phyloP scores from a whole-genome alignment of 2,888 invertebrate genomes.

The Eupsilia transversa region DNA sequence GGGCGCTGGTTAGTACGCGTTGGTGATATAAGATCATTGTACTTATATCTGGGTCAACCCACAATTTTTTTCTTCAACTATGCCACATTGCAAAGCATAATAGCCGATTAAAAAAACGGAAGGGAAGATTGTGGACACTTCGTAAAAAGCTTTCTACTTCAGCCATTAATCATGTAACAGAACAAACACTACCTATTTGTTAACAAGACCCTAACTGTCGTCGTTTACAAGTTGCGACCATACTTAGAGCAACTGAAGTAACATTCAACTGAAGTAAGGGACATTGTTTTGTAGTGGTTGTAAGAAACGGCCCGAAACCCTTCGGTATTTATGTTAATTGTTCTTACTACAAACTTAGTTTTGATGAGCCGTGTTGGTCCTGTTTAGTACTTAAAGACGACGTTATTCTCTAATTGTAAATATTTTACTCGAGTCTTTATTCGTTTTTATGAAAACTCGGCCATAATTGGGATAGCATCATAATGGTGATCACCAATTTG shows the following conservation, averaged over 20 bases:
- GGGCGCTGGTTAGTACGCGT: not conserved
- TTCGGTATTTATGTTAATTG: slow-evolving; percentile 51
- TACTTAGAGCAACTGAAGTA: slow-evolving; percentile 33
- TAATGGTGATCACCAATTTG: not conserved
- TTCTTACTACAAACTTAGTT: slow-evolving; percentile 45
- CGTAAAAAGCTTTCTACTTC: not conserved
- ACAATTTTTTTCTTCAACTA: not conserved
- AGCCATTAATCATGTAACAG: slow-evolving; percentile 26
- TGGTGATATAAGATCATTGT: not conserved
- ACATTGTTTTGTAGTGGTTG: slow-evolving; percentile 55
- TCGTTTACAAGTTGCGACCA: slow-evolving; percentile 37
- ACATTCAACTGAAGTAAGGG: slow-evolving; percentile 32
- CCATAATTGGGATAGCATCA: not conserved
- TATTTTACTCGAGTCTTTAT: slow-evolving; percentile 7
- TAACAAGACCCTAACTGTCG: slow-evolving; percentile 32
- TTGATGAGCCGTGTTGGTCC: slow-evolving; percentile 28
- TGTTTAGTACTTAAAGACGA: slow-evolving; percentile 1
- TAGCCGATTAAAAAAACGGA: not conserved
- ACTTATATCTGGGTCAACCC: not conserved
- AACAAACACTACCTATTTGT: slow-evolving; percentile 16
- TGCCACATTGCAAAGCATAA: not conserved
- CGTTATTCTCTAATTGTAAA: slow-evolving; percentile 8
- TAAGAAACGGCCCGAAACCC: slow-evolving; percentile 44
- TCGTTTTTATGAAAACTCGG: not conserved
- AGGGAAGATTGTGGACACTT: not conserved